Evolutionary conservation across 2,797 vertebrate genomes (phyloP), one percentile per base, ranked within the genome.

Genomic region (Echiichthys vipera): DNA sequence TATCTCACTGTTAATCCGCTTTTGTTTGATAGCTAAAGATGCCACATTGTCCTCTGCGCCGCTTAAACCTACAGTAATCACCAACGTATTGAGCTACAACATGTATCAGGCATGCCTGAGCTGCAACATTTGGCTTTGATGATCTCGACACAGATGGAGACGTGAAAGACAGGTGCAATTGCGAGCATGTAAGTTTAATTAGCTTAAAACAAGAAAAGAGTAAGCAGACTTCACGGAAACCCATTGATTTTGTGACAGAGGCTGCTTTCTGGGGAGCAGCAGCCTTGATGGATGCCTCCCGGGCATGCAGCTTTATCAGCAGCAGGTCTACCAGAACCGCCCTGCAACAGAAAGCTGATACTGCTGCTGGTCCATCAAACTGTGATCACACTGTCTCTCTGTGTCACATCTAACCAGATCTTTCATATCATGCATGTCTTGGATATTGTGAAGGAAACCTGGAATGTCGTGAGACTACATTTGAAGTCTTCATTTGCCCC

Each of bases 191-290:
- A 47, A 17, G 59, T 88, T 84, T 80, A 70, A 91, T 92, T 86
- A 79, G 69, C 80, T 72, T 82, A 85, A 89, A 90, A 80, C 80
- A 71, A 71, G 39, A 42, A 67, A 68, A 65, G 59, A 76, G 77
- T 9, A 53, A 78, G 86, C 78, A 71, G 80, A 58, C 80, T 81
- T 89, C 78, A 75, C 58, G n/a, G 81, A 87, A 80, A 78, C 29
- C 37, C 68, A 92, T 92, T 67, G 88, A 93, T 92, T 91, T 88
- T 77, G 77, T 91, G 89, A 84, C 86, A 74, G 64, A 56, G 71
- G 71, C 57, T 42, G 67, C 78, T 69, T 83, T 82, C 77, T 45
- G 74, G 75, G 71, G 49, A 77, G 84, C 76, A 77, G 84, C 76
- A 15, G 78, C 64, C 54, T 29, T 88, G 90, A 92, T 82, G 75